Conservation (phyloP, 2,888 invertebrate genomes). For the Rhagonycha fulva region DNA sequence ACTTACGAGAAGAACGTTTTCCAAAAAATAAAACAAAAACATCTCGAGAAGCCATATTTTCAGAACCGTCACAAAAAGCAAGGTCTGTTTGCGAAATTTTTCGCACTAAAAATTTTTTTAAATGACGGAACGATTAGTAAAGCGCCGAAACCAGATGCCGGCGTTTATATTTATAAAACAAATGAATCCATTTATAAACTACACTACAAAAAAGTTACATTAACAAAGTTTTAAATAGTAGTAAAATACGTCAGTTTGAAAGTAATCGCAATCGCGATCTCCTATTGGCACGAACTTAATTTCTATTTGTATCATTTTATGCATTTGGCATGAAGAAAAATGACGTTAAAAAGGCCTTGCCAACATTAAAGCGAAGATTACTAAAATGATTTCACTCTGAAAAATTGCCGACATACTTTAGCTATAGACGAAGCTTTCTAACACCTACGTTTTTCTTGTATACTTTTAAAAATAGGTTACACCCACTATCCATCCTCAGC, state of each 20-base stretch:
- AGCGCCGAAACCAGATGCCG: not conserved
- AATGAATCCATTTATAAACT: not conserved
- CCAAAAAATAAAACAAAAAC: not conserved
- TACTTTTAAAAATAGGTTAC: slow-evolving; percentile 16
- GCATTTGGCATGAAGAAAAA: slow-evolving; percentile 15
- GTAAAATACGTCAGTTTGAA: not conserved
- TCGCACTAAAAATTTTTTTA: not conserved
- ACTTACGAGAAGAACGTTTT: not conserved
- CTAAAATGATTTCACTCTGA: slow-evolving; percentile 8
- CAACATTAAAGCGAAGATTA: slow-evolving; percentile 7
- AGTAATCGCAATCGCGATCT: not conserved
- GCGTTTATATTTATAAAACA: not conserved
- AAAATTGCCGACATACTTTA: slow-evolving; percentile 11
- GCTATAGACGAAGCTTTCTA: slow-evolving; percentile 5
- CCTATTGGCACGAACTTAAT: not conserved
- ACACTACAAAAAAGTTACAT: not conserved
- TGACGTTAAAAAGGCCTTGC: slow-evolving; percentile 9
- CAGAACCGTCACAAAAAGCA: not conserved
- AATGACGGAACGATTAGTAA: not conserved
- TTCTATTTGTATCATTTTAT: not conserved
- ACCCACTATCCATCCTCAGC: not conserved
- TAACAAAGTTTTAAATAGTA: not conserved
- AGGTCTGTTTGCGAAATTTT: not conserved
- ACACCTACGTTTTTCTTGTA: slow-evolving; percentile 12
- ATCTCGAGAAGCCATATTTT: not conserved